These are phyloP conservation scores for Cenopis cana DNA, from an alignment of 2,888 invertebrate species.

Conservation along the genomic window DNA sequence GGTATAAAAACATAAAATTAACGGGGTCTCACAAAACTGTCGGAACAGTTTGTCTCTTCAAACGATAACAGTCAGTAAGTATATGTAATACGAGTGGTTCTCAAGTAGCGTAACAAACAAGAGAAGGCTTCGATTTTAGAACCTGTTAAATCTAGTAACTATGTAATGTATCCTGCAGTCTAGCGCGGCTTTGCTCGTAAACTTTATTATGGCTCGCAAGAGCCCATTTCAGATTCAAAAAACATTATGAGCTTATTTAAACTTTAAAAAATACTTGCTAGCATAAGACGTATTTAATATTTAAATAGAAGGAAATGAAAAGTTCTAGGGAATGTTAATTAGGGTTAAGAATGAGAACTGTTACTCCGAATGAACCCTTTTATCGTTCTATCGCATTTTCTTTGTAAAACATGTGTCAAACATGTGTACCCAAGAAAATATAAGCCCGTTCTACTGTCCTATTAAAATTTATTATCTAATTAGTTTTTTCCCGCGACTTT, in stretches of 20 bases:
- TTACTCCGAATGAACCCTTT: not conserved
- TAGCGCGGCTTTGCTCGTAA: not conserved
- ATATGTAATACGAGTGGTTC: too few species aligned
- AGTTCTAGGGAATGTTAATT: slow-evolving; percentile 16
- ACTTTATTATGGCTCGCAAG: not conserved
- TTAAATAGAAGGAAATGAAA: slow-evolving; percentile 24
- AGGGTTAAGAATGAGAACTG: slow-evolving; percentile 1
- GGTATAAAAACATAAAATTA: too few species aligned
- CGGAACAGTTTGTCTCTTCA: too few species aligned
- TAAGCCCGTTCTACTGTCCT: too few species aligned
- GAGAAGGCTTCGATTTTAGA: not conserved
- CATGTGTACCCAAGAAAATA: too few species aligned
- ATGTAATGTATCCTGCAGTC: not conserved
- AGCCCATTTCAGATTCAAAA: slow-evolving; percentile 22
- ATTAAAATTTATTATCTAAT: too few species aligned
- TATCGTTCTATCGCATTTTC: not conserved
- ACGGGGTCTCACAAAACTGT: too few species aligned
- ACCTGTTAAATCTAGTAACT: not conserved
- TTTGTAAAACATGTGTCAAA: too few species aligned
- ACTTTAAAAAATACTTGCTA: slow-evolving; percentile 18
- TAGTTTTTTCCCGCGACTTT: too few species aligned
- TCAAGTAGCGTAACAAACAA: too few species aligned
- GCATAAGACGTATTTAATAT: slow-evolving; percentile 13
- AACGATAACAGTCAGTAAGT: too few species aligned
- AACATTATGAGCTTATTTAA: slow-evolving; percentile 28